Evolutionary conservation across 37 sponge, comb jelly and placozoan genomes (phyloP), one percentile per base, ranked within the genome.

Genomic region (Spongilla lacustris): DNA sequence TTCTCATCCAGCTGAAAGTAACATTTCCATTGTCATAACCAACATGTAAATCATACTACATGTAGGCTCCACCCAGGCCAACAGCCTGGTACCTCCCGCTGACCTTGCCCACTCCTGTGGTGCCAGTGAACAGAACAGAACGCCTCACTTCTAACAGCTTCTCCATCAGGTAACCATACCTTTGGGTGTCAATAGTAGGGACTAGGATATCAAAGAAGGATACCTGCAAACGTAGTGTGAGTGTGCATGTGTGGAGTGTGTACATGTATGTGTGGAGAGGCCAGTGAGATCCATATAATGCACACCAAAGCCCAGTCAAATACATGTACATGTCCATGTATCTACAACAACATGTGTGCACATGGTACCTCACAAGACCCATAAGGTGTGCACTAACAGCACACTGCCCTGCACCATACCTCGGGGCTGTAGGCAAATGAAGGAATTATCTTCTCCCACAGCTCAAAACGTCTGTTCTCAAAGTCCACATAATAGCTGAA

Each of bases 41-140:
- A n/a, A n/a, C n/a, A n/a, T n/a, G n/a, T n/a, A n/a, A n/a, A n/a
- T n/a, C n/a, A 32, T 28, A 17, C 58, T 58, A 58, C 58, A 58
- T 58, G 58, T 58, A 58, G 0, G 21, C 1, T 6, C n/a, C n/a
- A n/a, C n/a, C n/a, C n/a, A n/a, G n/a, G n/a, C n/a, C n/a, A n/a
- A n/a, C n/a, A n/a, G n/a, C n/a, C n/a, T n/a, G n/a, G n/a, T n/a
- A n/a, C n/a, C n/a, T n/a, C n/a, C n/a, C n/a, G n/a, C 81, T 13
- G 17, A 96, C 95, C 93, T 98, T 98, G 67, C 99, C 99, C 21
- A 98, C 99, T 34, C 99, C 99, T 74, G 99, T 97, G 28, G 93
- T 90, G 10, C 99, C 99, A 82, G 99, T 98, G 91, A 95, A 98
- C 36, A 98, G 90, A 21, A 98, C 97, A 29, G 96, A 81, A 29